These are phyloP conservation scores for Pipistrellus nathusii DNA, from an alignment of 2,797 vertebrate genomes.

Conservation along the genomic window DNA sequence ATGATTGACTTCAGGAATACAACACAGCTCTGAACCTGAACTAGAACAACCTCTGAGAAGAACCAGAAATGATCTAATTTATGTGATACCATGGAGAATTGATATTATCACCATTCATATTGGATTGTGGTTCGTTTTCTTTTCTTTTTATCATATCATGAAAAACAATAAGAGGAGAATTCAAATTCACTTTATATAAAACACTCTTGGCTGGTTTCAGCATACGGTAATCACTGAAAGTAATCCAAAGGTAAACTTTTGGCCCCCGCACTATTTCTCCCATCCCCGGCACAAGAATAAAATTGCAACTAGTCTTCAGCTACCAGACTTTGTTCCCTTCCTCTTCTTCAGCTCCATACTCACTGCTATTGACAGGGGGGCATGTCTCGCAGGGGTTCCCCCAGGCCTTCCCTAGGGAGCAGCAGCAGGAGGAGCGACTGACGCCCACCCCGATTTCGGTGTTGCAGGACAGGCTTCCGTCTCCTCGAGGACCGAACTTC, in stretches of 20 bases:
- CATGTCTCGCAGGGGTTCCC: conserved; percentile 92
- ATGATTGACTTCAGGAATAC: conserved; percentile 3
- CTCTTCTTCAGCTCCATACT: conserved; percentile 72
- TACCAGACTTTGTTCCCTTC: neutral
- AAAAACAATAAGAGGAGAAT: conserved; percentile 16
- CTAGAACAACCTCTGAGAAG: conserved; percentile 22
- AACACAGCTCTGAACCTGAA: neutral
- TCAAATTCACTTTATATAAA: conserved; percentile 51
- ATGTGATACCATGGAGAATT: neutral
- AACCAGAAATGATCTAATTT: neutral
- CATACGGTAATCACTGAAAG: neutral
- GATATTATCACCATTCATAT: neutral
- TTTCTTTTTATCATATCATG: neutral
- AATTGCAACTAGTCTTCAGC: neutral
- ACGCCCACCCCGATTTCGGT: conserved; percentile 92
- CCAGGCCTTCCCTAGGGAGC: conserved; percentile 91
- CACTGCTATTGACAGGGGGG: conserved; percentile 91
- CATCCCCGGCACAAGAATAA: neutral
- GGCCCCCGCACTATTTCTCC: too few species aligned
- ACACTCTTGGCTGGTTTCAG: neutral
- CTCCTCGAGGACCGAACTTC: conserved; percentile 88
- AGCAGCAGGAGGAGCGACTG: conserved; percentile 92
- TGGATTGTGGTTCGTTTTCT: neutral
- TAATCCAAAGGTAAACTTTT: neutral
- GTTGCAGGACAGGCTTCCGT: conserved; percentile 88